Base-by-base conservation (phyloP, 2,797 vertebrate genomes). In the Mormyrops attenuatus region DNA sequence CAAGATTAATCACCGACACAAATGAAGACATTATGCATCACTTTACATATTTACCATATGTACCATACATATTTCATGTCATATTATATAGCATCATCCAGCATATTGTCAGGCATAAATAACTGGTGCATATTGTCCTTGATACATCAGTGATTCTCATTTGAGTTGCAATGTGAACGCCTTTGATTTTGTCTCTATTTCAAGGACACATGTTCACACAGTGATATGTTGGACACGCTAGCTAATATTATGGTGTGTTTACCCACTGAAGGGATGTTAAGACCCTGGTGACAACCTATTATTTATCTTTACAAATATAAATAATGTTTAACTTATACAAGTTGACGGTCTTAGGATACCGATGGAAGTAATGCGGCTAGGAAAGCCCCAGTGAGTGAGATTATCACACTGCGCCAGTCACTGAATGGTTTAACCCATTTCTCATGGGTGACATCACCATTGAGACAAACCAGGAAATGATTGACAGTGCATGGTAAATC, bases 1-100 rank as follows among this genome's bases (percentile, higher is more conserved):
- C 69, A 6, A 73, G 69, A 73, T 73, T 73, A 73, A 73, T 73
- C 69, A 73, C 69, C 17, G 69, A 73, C 69, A 73, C 69, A 73
- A 73, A 73, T 73, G 69, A 73, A 73, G 69, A 73, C 69, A 73
- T 73, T 73, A 41, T 38, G 69, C 69, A 73, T 38, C 17, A 73
- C 69, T 73, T 38, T 20, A 73, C 69, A 73, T 38, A 38, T 38
- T 38, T 38, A 38, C 47, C 11, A 53, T 38, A 38, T 73, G 69
- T 34, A 17, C 66, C 13, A 73, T 73, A 73, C 69, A 73, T 73
- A 38, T 73, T 34, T 73, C 66, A 38, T 73, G 30, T 73, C 30
- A 17, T 73, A 15, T 69, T 73, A 73, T 38, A 73, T 38, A 73
- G 69, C 30, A 38, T 38, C 69, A 38, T 38, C 30, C 34, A 38